A percentile compares a stretch with the other conserved stretches of the same genome.
Conservation (phyloP, 1,140 invertebrate genomes). For the Orchestia grillus region DNA sequence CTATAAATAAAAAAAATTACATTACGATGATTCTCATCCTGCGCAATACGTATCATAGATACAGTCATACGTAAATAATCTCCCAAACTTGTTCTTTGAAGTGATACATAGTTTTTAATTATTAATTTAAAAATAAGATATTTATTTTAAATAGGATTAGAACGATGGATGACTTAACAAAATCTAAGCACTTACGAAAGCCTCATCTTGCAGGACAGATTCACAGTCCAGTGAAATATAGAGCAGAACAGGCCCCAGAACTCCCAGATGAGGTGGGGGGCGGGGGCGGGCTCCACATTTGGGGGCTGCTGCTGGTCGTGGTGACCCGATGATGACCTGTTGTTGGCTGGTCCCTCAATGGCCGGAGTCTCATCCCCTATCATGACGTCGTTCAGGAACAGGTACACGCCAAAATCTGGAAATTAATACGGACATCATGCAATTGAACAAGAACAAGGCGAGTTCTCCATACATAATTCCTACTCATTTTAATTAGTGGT, state of each 20-base stretch:
- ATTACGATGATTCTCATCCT: no score
- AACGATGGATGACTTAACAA: no score
- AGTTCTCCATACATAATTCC: no score
- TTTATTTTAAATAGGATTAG: no score
- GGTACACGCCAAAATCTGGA: constrained; percentile 37
- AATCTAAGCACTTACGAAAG: neutral
- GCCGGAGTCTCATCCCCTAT: neutral
- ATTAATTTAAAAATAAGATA: no score
- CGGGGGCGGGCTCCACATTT: neutral
- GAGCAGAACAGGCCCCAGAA: neutral
- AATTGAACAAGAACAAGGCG: no score
- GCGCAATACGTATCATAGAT: no score
- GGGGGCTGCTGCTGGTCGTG: neutral
- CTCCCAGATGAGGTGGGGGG: neutral
- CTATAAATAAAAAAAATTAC: no score
- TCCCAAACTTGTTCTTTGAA: no score
- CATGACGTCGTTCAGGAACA: neutral
- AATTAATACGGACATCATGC: neutral
- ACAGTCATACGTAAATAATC: no score
- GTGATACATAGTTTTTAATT: no score
- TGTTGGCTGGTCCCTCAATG: neutral
- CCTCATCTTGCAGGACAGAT: neutral
- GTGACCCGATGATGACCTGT: neutral
- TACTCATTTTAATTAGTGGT: no score
- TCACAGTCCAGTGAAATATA: neutral